Conservation (phyloP, 1,140 invertebrate genomes). For the Drosophila burlai region DNA sequence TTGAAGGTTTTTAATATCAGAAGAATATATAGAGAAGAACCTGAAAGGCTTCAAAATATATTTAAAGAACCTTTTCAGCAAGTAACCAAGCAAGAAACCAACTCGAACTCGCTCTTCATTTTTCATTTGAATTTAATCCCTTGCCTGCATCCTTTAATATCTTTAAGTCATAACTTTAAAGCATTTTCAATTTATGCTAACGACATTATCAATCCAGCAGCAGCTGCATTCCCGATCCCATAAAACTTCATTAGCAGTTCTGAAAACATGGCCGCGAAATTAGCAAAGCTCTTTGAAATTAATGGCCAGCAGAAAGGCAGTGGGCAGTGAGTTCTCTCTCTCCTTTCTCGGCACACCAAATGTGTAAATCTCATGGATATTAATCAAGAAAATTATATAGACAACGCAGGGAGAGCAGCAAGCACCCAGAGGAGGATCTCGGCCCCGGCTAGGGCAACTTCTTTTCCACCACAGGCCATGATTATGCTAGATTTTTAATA, state of each 20-base stretch:
- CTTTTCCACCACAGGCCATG: constrained; percentile 57
- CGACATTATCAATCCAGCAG: constrained; percentile 45
- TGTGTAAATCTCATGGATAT: constrained; percentile 79
- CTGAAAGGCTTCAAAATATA: background rate
- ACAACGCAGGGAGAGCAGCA: constrained; percentile 29
- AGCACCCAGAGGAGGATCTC: constrained; percentile 24
- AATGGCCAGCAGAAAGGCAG: constrained; percentile 54
- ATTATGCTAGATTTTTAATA: constrained; percentile 83
- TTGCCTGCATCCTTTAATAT: constrained; percentile 6
- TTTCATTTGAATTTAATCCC: background rate
- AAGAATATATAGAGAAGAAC: too few species aligned
- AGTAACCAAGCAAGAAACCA: background rate
- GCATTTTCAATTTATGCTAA: constrained; percentile 55
- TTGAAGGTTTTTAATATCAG: background rate
- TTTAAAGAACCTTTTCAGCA: too few species aligned
- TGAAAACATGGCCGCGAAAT: constrained; percentile 48
- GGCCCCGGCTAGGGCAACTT: constrained; percentile 29
- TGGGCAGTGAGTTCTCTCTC: background rate
- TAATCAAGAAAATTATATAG: constrained; percentile 82
- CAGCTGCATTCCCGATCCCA: constrained; percentile 67
- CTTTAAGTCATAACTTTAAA: constrained; percentile 27
- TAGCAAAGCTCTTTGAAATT: constrained; percentile 74
- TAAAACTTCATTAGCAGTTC: constrained; percentile 77
- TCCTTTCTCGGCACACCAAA: constrained; percentile 19
- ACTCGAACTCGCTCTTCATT: background rate